phyloP scores from a whole-genome alignment of 2,113 vertebrate genomes.

The Chamaea fasciata region DNA sequence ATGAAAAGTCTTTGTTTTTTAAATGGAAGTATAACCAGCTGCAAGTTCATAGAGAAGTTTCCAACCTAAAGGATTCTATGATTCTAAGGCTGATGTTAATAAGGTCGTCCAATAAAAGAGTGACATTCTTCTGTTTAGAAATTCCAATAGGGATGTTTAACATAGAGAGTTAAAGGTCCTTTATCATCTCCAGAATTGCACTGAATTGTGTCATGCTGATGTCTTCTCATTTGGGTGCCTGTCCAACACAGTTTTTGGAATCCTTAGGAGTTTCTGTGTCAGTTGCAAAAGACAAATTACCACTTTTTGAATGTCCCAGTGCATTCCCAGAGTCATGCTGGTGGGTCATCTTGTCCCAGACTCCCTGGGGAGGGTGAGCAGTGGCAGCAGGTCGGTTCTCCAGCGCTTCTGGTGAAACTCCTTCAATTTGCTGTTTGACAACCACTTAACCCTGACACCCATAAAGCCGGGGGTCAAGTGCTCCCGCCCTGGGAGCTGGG shows the following conservation, averaged over 20 bases:
- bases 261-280: background rate
- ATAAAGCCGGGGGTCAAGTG: slow-evolving; percentile 22
- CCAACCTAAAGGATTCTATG: background rate
- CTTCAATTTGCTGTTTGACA: slow-evolving; percentile 23
- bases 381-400: background rate
- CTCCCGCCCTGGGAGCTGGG: background rate
- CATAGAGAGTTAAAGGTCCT: background rate
- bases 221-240: background rate
- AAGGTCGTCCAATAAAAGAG: background rate
- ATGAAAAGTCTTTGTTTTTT: slow-evolving; percentile 19
- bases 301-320: background rate
- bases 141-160: background rate
- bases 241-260: background rate
- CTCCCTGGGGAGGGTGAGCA: background rate
- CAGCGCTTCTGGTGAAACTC: background rate
- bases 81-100: background rate
- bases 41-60: background rate
- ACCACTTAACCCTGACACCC: slow-evolving; percentile 20
- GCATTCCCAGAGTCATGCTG: background rate
- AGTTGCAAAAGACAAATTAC: background rate
- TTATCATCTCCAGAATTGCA: background rate
- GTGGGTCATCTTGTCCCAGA: background rate
- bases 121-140: background rate
- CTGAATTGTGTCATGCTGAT: background rate
- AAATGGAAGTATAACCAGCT: slow-evolving; percentile 25